Evolutionary conservation across 2,797 vertebrate genomes (phyloP), one percentile per base, ranked within the genome.

Genomic region (Parotocinclus haroldoi): DNA sequence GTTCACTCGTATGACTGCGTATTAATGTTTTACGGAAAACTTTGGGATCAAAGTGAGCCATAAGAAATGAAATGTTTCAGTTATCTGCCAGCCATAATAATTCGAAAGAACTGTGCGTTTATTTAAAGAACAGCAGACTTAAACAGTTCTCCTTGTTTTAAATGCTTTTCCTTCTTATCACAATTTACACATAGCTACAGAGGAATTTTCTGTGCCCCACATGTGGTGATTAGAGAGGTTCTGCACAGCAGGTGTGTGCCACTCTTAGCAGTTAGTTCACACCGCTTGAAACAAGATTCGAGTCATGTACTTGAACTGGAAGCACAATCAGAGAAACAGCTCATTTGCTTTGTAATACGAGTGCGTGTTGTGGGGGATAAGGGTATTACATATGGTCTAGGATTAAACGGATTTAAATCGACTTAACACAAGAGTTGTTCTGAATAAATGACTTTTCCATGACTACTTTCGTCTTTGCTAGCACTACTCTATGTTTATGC

Each of bases 401-500:
- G 68, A 72, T 63, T 75, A 61, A 59, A 13, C 44, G 57, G 69
- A 74, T 71, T 77, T 69, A 48, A 51, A 40, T 50, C 19, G 63
- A 44, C 45, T 63, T 67, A 54, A 19, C 56, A 54, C 48, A n/a
- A n/a, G 14, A 55, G 52, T 68, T 64, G 58, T 56, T 69, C 72
- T 59, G 58, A 69, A 69, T 60, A 72, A 74, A 77, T 69, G 39
- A 72, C 66, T 74, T 77, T 74, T 69, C 61, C 76, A 69, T 74
- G 45, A 83, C 82, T 82, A 80, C 79, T 82, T 82, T 82, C 83
- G 82, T 81, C 80, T 86, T 84, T 83, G 83, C 77, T 68, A 8
- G 19, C 37, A 77, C 65, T 77, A 68, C 71, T 59, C 83, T 85
- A 79, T 91, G 84, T 88, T 89, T 89, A 86, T 84, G 76, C 74